Conservation (phyloP, 2,797 vertebrate species). For the Notolepis coatsorum region DNA sequence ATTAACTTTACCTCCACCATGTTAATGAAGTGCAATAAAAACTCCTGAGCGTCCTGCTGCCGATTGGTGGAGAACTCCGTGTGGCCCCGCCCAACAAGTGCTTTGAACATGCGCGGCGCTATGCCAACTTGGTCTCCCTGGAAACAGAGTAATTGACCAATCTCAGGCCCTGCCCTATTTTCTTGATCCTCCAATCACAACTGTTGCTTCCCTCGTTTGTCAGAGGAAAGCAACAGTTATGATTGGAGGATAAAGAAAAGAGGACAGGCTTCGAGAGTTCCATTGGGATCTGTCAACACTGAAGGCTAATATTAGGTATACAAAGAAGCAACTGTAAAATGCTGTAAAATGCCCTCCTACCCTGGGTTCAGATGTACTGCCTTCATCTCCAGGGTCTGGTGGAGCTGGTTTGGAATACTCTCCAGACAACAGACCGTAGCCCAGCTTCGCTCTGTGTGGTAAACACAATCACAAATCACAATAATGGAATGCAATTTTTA, state of each 20-base stretch:
- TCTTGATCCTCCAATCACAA: too few species aligned
- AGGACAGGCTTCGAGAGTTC: too few species aligned
- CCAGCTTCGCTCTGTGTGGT: slow-evolving; percentile 93
- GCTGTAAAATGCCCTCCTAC: too few species aligned
- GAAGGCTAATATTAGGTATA: too few species aligned
- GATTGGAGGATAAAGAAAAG: too few species aligned
- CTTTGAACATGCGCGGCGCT: slow-evolving; percentile 96
- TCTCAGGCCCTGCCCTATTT: too few species aligned
- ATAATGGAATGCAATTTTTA: slow-evolving; percentile 14
- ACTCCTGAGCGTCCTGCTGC: slow-evolving; percentile 98
- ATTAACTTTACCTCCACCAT: slow-evolving; percentile 97
- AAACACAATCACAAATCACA: slow-evolving; percentile 50
- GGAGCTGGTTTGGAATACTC: slow-evolving; percentile 95
- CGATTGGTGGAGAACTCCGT: slow-evolving; percentile 98
- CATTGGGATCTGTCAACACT: too few species aligned
- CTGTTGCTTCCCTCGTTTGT: too few species aligned
- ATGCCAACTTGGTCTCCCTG: slow-evolving; percentile 96
- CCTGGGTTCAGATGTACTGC: slow-evolving; percentile 87
- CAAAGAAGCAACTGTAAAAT: too few species aligned
- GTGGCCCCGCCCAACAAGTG: slow-evolving; percentile 95
- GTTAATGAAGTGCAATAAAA: slow-evolving; percentile 99
- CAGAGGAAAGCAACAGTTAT: too few species aligned
- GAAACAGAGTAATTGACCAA: slow-evolving; percentile 47
- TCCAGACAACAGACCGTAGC: slow-evolving; percentile 93
- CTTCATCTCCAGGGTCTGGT: slow-evolving; percentile 86